Evolutionary conservation across 1,140 invertebrate genomes (phyloP).

Genomic region (Heliothis subflexa): DNA sequence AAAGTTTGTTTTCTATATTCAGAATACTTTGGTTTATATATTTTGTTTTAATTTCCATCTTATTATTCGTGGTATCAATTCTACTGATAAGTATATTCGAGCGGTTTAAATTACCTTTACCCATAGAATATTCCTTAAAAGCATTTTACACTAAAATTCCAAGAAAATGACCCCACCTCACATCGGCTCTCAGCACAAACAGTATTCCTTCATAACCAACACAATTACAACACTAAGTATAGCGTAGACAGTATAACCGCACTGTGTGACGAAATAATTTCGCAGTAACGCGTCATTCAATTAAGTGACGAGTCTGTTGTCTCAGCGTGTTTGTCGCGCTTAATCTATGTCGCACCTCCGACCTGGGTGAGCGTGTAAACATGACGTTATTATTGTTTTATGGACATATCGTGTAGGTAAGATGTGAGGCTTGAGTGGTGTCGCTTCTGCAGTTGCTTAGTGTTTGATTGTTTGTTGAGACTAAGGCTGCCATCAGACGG

Average conservation of each 20-base stretch:
- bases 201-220: neutral
- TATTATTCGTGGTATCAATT: too few species aligned
- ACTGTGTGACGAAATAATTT: slow-evolving; percentile 40
- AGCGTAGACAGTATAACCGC: neutral
- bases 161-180: neutral
- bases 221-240: neutral
- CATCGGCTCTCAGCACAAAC: neutral
- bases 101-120: too few species aligned
- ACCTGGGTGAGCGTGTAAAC: slow-evolving; percentile 10
- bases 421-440: neutral
- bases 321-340: slow-evolving; percentile 23
- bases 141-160: neutral
- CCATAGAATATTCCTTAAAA: too few species aligned
- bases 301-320: slow-evolving; percentile 38
- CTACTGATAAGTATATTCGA: too few species aligned
- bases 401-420: neutral
- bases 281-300: slow-evolving; percentile 33
- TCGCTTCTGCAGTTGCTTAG: neutral
- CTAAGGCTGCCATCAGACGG: too few species aligned
- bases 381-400: slow-evolving; percentile 18
- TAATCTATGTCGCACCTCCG: slow-evolving; percentile 34
- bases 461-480: neutral
- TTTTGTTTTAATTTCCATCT: too few species aligned
- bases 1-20: too few species aligned
- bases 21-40: too few species aligned